A percentile compares a stretch with the other conserved stretches of the same genome.
Conservation (phyloP, 2,888 invertebrate genomes). For the Nysson spinosus region DNA sequence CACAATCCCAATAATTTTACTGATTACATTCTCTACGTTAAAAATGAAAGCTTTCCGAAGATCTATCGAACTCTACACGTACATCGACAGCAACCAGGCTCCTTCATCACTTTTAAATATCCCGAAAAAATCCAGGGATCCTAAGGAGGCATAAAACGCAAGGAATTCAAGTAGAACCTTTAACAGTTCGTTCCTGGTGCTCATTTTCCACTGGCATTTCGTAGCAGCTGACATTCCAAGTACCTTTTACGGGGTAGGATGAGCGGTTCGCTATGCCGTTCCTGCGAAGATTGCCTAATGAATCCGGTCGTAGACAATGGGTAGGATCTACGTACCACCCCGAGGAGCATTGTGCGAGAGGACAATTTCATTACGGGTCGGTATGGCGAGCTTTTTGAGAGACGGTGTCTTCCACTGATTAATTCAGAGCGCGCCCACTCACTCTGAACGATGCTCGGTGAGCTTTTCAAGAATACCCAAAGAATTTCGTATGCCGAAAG, state of each 20-base stretch:
- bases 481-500: constrained; percentile 38
- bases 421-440: constrained; percentile 50
- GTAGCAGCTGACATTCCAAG: constrained; percentile 7
- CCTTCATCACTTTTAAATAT: no score
- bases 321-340: constrained; percentile 12
- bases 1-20: no score
- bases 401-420: constrained; percentile 56
- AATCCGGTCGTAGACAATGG: constrained; percentile 57
- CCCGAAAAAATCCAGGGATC: no score
- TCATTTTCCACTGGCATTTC: not conserved
- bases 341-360: constrained; percentile 38
- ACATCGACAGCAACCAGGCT: no score
- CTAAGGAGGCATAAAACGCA: not conserved
- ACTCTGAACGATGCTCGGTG: not conserved
- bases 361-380: constrained; percentile 62
- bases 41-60: no score
- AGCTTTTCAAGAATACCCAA: constrained; percentile 22
- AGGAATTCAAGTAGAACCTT: not conserved
- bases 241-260: constrained; percentile 6
- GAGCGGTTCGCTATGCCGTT: constrained; percentile 33
- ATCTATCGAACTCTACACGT: no score
- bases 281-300: constrained; percentile 57
- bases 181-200: not conserved
- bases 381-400: constrained; percentile 45
- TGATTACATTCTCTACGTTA: no score